These are phyloP conservation scores for Eulemur coronatus DNA, from an alignment of 2,797 vertebrate species.

Conservation along the genomic window DNA sequence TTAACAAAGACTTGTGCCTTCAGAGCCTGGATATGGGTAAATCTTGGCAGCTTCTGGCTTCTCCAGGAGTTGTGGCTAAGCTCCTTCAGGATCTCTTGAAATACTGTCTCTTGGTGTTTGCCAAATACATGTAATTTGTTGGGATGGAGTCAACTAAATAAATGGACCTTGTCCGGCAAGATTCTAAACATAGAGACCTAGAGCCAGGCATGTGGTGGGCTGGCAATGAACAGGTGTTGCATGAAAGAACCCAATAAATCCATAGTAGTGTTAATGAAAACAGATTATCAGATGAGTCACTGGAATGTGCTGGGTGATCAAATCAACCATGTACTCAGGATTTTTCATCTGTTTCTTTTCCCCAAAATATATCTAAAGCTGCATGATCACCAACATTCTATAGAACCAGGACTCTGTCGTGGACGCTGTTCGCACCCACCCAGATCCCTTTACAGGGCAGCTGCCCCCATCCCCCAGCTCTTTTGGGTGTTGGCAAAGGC, in stretches of 20 bases:
- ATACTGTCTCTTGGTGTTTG: background rate
- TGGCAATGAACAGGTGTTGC: background rate
- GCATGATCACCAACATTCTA: background rate
- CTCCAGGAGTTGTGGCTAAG: background rate
- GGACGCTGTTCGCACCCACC: fast-evolving
- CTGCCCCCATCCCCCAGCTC: background rate
- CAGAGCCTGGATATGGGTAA: background rate
- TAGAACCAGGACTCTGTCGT: background rate
- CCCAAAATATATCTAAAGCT: background rate
- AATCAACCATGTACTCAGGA: no score
- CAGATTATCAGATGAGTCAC: background rate
- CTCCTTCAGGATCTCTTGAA: background rate
- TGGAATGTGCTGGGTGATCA: background rate
- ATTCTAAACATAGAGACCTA: background rate
- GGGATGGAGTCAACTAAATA: background rate
- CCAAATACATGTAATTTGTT: background rate
- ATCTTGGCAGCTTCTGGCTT: background rate
- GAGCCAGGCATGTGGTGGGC: background rate
- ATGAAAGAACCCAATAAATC: background rate
- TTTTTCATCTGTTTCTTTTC: background rate
- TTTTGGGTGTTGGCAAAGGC: background rate
- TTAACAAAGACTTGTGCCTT: background rate
- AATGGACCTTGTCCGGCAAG: background rate
- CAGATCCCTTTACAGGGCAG: background rate
- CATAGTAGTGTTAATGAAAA: background rate